Base-by-base conservation (phyloP, 2,888 invertebrate genomes). In the Drosophila fungiperda region DNA sequence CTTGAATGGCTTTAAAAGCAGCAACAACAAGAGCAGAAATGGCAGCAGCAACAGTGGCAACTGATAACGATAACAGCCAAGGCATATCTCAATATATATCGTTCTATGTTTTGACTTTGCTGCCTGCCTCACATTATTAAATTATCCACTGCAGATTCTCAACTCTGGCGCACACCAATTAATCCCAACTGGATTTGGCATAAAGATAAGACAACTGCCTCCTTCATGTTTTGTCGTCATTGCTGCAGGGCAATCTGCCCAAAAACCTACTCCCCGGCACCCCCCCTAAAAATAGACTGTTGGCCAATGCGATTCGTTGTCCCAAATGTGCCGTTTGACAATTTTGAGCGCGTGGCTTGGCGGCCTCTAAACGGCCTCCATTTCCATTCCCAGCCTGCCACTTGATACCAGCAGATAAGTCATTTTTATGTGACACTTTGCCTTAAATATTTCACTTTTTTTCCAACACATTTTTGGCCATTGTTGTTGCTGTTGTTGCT, bases 371-470 rank as follows among this genome's bases (percentile, higher is more conserved):
- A 76, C 67, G 76, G 69, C 68, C 54, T 60, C 73, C 73, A 58
- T 60, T 67, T 63, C 54, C 76, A 78, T 70, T 65, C 84, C 87
- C 82, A 80, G 80, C 82, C 81, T 77, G 79, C 82, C 89, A 89
- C 88, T 90, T 90, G 85, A 89, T 89, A 87, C 85, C 85, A 78
- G 84, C 79, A 92, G 92, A 91, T 92, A 91, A 91, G 92, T 91
- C 91, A 92, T 91, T 91, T 92, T 91, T 91, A 91, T 91, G 92
- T 91, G 91, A 91, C 91, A 92, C 91, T 91, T 89, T 89, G 89
- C 86, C 86, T 90, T 85, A 90, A 90, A 88, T 87, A 92, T 91
- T 91, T 92, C 88, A 82, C 91, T 84, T 90, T 92, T 84, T 82
- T 82, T 75, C 80, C 49, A 3, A 29, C 29, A 49, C 80, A 82